Evolutionary conservation across 2,113 vertebrate species (phyloP).

Genomic region (Elaphurus davidianus): DNA sequence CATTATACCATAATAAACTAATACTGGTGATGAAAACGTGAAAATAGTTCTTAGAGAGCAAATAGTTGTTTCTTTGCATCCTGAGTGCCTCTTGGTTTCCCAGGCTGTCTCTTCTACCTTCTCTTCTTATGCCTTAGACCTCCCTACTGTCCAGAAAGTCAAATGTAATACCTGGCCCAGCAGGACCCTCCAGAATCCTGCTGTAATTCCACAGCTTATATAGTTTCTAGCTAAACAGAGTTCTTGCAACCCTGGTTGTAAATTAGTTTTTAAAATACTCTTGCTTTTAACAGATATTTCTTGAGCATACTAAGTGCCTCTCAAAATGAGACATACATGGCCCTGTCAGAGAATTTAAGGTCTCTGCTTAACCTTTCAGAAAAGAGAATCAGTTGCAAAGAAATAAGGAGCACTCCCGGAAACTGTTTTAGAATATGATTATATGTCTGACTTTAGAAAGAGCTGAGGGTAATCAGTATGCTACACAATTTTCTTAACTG

Average conservation of each 20-base stretch:
- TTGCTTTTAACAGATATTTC: conserved; percentile 18
- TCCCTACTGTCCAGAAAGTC: not conserved
- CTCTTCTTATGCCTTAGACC: not conserved
- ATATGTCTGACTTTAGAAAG: not conserved
- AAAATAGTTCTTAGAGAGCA: not conserved
- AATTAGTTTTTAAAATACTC: not conserved
- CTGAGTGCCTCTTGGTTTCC: not conserved
- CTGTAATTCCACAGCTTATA: not conserved
- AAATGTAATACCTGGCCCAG: not conserved
- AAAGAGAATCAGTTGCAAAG: not conserved
- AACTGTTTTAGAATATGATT: not conserved
- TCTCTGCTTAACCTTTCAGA: conserved; percentile 1
- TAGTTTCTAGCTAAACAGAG: not conserved
- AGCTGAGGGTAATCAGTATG: not conserved
- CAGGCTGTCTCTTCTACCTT: accelerated
- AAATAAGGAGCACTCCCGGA: not conserved
- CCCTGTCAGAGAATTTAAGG: not conserved
- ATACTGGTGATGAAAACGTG: not conserved
- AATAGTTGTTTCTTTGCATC: not conserved
- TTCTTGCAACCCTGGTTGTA: not conserved
- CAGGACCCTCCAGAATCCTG: not conserved
- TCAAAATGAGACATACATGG: not conserved
- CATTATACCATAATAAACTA: not conserved
- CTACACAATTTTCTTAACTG: not conserved
- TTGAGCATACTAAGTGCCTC: not conserved